A percentile compares a stretch with the other conserved stretches of the same genome.
Conservation (phyloP, 2,113 vertebrate species). For the Zosterops pallidus region DNA sequence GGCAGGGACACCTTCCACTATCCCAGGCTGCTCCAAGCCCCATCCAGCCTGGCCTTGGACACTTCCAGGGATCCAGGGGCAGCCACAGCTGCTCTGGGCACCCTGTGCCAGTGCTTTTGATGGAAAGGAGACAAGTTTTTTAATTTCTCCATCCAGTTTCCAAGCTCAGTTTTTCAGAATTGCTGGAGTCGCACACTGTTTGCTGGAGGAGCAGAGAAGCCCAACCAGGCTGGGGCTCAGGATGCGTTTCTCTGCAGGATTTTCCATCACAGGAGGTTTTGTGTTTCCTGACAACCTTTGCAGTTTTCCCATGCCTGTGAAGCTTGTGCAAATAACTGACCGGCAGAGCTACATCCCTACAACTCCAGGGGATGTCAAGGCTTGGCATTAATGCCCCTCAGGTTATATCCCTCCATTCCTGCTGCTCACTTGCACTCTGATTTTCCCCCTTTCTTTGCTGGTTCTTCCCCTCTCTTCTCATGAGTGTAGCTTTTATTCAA, state of each 20-base stretch:
- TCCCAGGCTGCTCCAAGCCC: not conserved
- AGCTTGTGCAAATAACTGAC: not conserved
- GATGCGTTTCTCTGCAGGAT: not conserved
- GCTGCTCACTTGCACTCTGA: fast-evolving
- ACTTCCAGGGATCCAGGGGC: not conserved
- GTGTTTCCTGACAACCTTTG: not conserved
- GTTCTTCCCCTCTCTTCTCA: not conserved
- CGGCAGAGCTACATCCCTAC: not conserved
- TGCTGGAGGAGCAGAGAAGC: not conserved
- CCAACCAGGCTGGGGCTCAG: not conserved
- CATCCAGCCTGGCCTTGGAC: fast-evolving
- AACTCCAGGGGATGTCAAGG: not conserved
- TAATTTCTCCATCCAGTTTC: not conserved
- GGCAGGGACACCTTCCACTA: not conserved
- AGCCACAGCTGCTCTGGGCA: not conserved
- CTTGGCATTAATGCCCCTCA: not conserved
- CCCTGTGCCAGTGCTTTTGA: not conserved
- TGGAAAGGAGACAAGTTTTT: not conserved
- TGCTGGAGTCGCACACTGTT: not conserved
- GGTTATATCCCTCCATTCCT: not conserved
- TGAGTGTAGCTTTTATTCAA: not conserved
- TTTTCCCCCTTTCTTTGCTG: not conserved
- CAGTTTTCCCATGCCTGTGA: not conserved
- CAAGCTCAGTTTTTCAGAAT: not conserved
- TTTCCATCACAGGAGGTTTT: not conserved